phyloP scores from a whole-genome alignment of 1,140 invertebrate genomes.

The Lutraria rhynchaena region DNA sequence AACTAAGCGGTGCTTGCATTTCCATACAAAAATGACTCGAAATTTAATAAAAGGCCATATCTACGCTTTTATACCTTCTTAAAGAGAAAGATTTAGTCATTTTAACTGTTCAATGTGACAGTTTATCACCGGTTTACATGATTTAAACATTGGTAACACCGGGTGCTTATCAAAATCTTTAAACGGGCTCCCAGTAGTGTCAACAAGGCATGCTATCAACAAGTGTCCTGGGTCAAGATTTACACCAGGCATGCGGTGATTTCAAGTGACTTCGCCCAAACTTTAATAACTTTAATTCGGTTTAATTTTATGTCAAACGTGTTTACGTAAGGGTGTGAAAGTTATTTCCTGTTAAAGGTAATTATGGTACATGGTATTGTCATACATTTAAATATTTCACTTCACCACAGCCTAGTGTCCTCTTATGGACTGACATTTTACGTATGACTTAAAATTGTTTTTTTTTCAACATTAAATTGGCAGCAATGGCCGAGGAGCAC shows the following conservation, averaged over 20 bases:
- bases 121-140: neutral
- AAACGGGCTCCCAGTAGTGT: neutral
- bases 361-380: no score
- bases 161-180: neutral
- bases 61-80: neutral
- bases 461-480: no score
- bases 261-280: neutral
- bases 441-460: no score
- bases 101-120: conserved; percentile 16
- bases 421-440: no score
- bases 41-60: conserved; percentile 3
- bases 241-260: neutral
- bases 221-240: neutral
- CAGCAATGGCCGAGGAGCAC: no score
- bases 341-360: no score
- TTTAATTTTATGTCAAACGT: no score
- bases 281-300: neutral
- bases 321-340: no score
- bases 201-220: neutral
- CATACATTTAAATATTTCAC: no score
- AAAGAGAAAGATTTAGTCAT: conserved; percentile 6
- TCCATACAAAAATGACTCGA: conserved; percentile 14
- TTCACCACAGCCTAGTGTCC: no score
- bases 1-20: neutral
- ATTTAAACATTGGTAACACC: neutral